Evolutionary conservation across 2,888 invertebrate species (phyloP), one percentile per base, ranked within the genome.

Genomic region (Autographa pulchrina): DNA sequence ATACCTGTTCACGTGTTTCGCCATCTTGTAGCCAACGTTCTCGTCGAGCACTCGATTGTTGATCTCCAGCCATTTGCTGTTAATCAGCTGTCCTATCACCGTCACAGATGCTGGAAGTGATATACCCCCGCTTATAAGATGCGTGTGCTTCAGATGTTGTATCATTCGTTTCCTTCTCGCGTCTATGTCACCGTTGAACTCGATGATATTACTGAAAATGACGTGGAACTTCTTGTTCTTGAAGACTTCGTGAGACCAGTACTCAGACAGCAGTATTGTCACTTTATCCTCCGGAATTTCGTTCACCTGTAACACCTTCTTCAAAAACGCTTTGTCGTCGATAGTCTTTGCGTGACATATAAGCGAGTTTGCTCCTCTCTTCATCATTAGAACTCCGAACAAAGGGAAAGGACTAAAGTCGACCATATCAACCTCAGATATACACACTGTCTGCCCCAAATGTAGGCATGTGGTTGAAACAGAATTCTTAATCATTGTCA

Each of bases 341-440:
- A 7, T 1, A 7, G 64, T 63, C 61, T 77, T 75, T 0, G 67
- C 75, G 32, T 75, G 70, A 83, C 91, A 93, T 68, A 90, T 89
- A 20, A 95, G 86, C 0, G 79, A 85, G 74, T 89, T 84, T 7
- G 84, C 77, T 56, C 92, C 91, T 52, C 90, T 89, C 80, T 92
- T 93, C 54, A 96, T 89, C 80, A 96, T 80, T 58, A 92, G 87
- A 59, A 96, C 84, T 1, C 96, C 96, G 66, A 96, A 92, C 43
- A 96, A 78, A 0, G 97, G 97, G 85, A 97, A 96, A 3, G 95
- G 93, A 81, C 92, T 93, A 35, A 95, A 88, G 85, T 97, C 97
- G 41, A 96, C 86, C 59, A 96, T 86, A 70, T 87, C 78, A 0
- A 78, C 48, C 0, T 41, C 1, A 14, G 73, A 72, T 4, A 81